Base-by-base conservation (phyloP, 2,797 vertebrate genomes). In the Serranus cabrilla region DNA sequence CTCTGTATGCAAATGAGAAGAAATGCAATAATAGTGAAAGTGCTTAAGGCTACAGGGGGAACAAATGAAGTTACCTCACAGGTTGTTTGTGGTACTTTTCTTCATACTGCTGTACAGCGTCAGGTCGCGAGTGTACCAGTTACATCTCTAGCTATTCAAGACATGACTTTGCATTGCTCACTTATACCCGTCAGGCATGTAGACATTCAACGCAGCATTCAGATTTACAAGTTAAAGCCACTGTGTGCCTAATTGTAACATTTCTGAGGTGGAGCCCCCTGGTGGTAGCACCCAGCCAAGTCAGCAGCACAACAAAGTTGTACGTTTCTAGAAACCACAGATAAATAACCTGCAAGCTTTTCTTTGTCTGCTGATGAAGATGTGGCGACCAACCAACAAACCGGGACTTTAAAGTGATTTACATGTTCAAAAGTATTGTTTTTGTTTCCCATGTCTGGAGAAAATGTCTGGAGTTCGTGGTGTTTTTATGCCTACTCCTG, bases 1-100 rank as follows among this genome's bases (percentile, higher is more conserved):
- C 34, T 55, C 49, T n/a, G 8, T 57, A 25, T 45, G 62, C 14
- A 61, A 56, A 71, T 47, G 3, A 52, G 34, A 11, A 25, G 52
- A 65, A 50, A 55, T 59, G 11, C 12, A 61, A 16, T 50, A 45
- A 46, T 31, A 42, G 13, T 9, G 52, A 14, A 54, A 23, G 39
- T 11, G n/a, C 43, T 73, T 2, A 58, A 71, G 21, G 18, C 58
- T 40, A 47, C 12, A 39, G 25, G 0, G 47, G 3, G 46, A 71
- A 39, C 34, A 62, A 49, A 73, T 5, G 10, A 45, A 57, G 2
- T 45, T 13, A 45, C n/a, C 50, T 63, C 17, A 58, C 6, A 31
- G n/a, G 10, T 49, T 23, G 10, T 21, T 56, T 50, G 14, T 12
- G 18, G 11, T 5, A 5, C 45, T 34, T 6, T 34, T 34, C 34